Evolutionary conservation across 1,140 invertebrate genomes (phyloP), one percentile per base, ranked within the genome.

Genomic region (Drosophila setifemur): DNA sequence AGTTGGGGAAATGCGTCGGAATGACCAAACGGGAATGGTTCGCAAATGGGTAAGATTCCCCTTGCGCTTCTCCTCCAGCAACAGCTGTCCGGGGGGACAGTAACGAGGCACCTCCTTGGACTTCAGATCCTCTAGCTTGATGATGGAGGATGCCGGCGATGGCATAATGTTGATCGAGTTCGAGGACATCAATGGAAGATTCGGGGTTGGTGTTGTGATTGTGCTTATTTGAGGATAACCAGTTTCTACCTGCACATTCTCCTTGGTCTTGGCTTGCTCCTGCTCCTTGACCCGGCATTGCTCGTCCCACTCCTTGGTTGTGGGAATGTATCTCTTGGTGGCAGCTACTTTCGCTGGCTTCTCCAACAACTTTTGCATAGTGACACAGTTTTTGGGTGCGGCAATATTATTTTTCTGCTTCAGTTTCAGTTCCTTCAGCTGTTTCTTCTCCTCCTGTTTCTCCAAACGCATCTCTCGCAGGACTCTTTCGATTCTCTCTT

Each of bases 281-380:
- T 29, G 2, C 2, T 12, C 14, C 12, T 48, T 71, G 33, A 54
- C 54, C 1, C 55, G 63, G 12, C 74, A 79, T 14, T 54, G 60
- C 3, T 86, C 79, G 21, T 85, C 81, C 79, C 79, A 85, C 25
- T 85, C 70, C 33, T 85, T 85, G 1, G 47, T 63, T 1, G 79
- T 85, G 35, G 79, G 79, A 23, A 85, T 85, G 18, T 79, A 85
- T 14, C 79, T 67, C 8, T 64, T 55, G 4, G 42, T 1, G 16
- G 35, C 2, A 0, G 23, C 12, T 3, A 2, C 1, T n/a, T 12
- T 33, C 11, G 11, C n/a, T 1, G n/a, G n/a, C n/a, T n/a, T n/a
- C n/a, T 4, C 3, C 11, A 6, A 33, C 19, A 25, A 16, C 2
- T 18, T 11, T 6, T 35, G 19, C 47, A 8, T n/a, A 11, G 1